These are phyloP conservation scores for Chydorus sphaericus DNA, from an alignment of 2,888 invertebrate species.

Conservation along the genomic window DNA sequence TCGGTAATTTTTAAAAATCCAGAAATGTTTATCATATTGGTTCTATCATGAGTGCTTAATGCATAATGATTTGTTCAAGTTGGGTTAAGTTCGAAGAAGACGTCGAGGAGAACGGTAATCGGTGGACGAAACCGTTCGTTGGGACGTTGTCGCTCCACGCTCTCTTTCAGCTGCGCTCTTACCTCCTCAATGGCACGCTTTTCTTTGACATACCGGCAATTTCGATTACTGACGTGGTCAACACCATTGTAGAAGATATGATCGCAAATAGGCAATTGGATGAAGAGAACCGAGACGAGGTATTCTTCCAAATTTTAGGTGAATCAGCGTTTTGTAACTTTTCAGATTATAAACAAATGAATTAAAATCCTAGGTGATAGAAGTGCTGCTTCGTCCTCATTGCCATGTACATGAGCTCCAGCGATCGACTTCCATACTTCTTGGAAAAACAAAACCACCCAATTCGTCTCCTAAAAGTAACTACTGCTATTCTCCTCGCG, in stretches of 20 bases:
- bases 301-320: not conserved
- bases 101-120: constrained; percentile 41
- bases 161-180: constrained; percentile 37
- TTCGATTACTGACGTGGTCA: constrained; percentile 21
- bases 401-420: constrained; percentile 20
- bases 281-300: constrained; percentile 22
- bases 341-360: too few relatives aligned
- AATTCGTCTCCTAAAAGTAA: constrained; percentile 16
- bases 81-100: constrained; percentile 32
- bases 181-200: constrained; percentile 27
- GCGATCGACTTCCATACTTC: constrained; percentile 16
- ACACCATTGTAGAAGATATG: constrained; percentile 30
- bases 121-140: constrained; percentile 45
- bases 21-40: not conserved
- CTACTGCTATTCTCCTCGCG: not conserved
- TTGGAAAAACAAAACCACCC: constrained; percentile 14
- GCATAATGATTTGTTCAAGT: constrained; percentile 20
- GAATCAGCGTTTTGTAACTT: not conserved
- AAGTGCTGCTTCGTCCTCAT: constrained; percentile 17
- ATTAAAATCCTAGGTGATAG: not conserved
- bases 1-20: constrained; percentile 23
- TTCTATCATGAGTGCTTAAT: not conserved
- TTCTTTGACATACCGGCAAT: constrained; percentile 32
- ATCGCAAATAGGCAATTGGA: constrained; percentile 21
- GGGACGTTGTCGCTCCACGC: constrained; percentile 41